Conservation (phyloP, 92 coral and sea anemone genomes). For the Hydrozoanthus gracilis region DNA sequence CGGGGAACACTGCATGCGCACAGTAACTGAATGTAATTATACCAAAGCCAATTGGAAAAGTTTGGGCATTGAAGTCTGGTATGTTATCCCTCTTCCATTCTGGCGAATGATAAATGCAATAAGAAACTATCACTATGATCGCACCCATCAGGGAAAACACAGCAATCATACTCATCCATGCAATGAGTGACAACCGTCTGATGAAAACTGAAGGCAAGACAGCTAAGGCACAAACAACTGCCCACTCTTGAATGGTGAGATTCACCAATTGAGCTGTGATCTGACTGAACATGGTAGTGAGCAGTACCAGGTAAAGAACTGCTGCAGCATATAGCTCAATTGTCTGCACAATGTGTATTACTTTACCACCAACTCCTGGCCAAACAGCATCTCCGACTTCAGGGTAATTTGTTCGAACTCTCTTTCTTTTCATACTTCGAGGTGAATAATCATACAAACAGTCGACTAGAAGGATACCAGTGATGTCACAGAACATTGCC, state of each 20-base stretch:
- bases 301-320: conserved; percentile 77
- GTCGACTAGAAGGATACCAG: conserved; percentile 88
- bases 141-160: conserved; percentile 91
- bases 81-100: conserved; percentile 71
- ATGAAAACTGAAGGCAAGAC: conserved; percentile 89
- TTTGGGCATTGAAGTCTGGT: conserved; percentile 66
- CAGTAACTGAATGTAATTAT: conserved; percentile 90
- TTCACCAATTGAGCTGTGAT: conserved; percentile 74
- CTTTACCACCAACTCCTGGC: conserved; percentile 92
- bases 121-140: conserved; percentile 71
- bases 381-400: conserved; percentile 93
- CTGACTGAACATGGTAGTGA: conserved; percentile 83
- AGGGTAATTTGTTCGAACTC: conserved; percentile 82
- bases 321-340: conserved; percentile 87
- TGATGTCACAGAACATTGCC: conserved; percentile 85
- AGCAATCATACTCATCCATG: conserved; percentile 97
- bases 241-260: conserved; percentile 76
- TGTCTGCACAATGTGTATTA: conserved; percentile 78
- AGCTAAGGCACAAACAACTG: conserved; percentile 76
- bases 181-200: conserved; percentile 79
- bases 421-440: conserved; percentile 78
- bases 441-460: conserved; percentile 88
- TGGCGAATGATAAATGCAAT: conserved; percentile 65
- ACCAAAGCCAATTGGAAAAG: conserved; percentile 89
- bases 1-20: conserved; percentile 96